Conservation (phyloP, 1,140 invertebrate genomes). For the Megathymus violae region DNA sequence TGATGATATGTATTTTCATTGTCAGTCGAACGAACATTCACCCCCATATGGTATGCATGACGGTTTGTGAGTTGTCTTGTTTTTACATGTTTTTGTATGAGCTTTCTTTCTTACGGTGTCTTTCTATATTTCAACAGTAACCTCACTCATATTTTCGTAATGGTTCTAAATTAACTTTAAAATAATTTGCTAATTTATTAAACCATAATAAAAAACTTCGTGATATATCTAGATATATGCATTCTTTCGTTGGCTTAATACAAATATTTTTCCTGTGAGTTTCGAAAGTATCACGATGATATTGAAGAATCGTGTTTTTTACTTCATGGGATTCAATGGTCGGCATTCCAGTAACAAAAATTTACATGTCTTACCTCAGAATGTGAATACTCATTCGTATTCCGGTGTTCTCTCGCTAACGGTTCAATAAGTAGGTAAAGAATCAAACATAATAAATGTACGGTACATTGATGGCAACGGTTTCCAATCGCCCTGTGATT, state of each 20-base stretch:
- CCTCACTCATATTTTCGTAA: too few species aligned
- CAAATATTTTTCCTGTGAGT: too few species aligned
- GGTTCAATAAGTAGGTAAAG: slow-evolving; percentile 48
- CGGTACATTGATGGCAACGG: slow-evolving; percentile 14
- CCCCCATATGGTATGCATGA: slow-evolving; percentile 35
- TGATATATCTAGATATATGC: too few species aligned
- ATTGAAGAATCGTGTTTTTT: background rate
- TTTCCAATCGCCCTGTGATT: slow-evolving; percentile 31
- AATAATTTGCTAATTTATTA: too few species aligned
- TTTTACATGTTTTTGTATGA: background rate
- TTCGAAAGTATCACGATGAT: too few species aligned
- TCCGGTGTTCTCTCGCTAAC: slow-evolving; percentile 42
- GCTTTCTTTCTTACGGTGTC: slow-evolving; percentile 4
- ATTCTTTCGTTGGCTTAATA: too few species aligned
- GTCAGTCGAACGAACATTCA: too few species aligned
- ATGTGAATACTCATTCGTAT: slow-evolving; percentile 47
- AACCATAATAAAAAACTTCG: too few species aligned
- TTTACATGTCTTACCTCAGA: slow-evolving; percentile 36
- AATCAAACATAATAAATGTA: slow-evolving; percentile 33
- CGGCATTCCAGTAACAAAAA: slow-evolving; percentile 11
- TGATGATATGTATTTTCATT: too few species aligned
- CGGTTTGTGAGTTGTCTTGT: slow-evolving; percentile 12
- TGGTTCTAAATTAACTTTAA: too few species aligned
- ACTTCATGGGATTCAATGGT: slow-evolving; percentile 25
- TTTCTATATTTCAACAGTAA: too few species aligned